Evolutionary conservation across 1,140 invertebrate genomes (phyloP).

Genomic region (Rhynchophorus ferrugineus): DNA sequence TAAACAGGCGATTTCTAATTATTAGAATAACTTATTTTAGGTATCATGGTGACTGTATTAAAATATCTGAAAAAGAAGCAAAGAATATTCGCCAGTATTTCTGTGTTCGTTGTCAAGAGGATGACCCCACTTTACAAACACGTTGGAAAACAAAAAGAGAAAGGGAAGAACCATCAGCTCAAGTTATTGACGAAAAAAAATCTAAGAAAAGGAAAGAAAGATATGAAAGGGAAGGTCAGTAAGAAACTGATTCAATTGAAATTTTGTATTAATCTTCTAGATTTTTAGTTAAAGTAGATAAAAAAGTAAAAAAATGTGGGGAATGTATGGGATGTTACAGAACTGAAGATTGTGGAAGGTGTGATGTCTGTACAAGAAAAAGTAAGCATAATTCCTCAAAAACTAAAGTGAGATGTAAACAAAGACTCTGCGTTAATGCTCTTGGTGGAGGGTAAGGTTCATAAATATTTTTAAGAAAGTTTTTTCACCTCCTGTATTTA

Average conservation of each 20-base stretch:
- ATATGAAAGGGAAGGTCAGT: slow-evolving; percentile 25
- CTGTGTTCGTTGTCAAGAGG: slow-evolving; percentile 75
- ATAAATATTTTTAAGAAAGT: no score
- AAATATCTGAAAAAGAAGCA: slow-evolving; percentile 86
- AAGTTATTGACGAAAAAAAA: slow-evolving; percentile 43
- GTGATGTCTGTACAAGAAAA: slow-evolving; percentile 73
- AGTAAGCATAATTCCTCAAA: slow-evolving; percentile 69
- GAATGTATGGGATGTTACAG: slow-evolving; percentile 75
- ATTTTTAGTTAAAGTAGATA: slow-evolving; percentile 30
- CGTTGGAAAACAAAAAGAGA: slow-evolving; percentile 65
- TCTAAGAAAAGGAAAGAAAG: slow-evolving; percentile 42
- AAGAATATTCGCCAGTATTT: slow-evolving; percentile 91
- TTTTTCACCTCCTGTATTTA: no score
- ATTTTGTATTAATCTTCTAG: background rate
- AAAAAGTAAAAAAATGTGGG: slow-evolving; percentile 59
- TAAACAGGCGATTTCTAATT: background rate
- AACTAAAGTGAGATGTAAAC: slow-evolving; percentile 61
- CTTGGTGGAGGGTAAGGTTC: slow-evolving; percentile 33
- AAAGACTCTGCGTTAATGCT: slow-evolving; percentile 47
- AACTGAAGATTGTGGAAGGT: slow-evolving; percentile 76
- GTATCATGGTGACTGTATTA: slow-evolving; percentile 96
- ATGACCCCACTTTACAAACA: slow-evolving; percentile 74
- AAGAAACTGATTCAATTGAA: background rate
- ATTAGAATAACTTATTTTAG: slow-evolving; percentile 21
- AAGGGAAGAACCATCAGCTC: slow-evolving; percentile 23